Percentiles rank a stretch among this genome's conserved stretches.
Conservation (phyloP, 2,888 invertebrate genomes). For the Oscheius myriophilus region DNA sequence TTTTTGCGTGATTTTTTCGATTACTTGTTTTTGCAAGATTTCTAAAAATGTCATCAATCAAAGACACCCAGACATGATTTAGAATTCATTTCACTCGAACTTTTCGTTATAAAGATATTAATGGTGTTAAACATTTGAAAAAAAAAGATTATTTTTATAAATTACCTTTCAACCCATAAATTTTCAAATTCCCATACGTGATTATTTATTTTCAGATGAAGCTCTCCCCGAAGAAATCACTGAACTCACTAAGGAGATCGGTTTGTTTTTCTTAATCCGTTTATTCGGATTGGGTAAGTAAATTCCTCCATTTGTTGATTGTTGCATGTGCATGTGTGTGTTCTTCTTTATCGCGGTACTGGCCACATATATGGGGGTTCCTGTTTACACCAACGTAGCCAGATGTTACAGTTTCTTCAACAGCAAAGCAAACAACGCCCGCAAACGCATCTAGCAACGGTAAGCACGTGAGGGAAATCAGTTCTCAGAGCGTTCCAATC, state of each 20-base stretch:
- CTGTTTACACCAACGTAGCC: constrained; percentile 31
- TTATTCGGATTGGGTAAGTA: constrained; percentile 21
- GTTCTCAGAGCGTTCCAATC: constrained; percentile 14
- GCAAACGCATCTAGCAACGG: constrained; percentile 29
- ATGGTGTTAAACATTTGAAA: no score
- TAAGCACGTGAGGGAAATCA: constrained; percentile 27
- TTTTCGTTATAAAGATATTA: no score
- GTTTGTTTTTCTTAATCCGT: neutral
- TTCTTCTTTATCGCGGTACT: constrained; percentile 29
- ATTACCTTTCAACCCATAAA: no score
- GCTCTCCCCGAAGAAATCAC: neutral
- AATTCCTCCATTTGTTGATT: constrained; percentile 21
- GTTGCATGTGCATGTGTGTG: constrained; percentile 32
- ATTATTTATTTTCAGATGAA: constrained; percentile 3
- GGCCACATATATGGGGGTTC: constrained; percentile 24
- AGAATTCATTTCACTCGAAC: no score
- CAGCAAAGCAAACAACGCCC: constrained; percentile 29
- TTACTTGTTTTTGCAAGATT: no score
- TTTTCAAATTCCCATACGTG: no score
- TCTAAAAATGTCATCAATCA: no score
- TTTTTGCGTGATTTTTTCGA: constrained; percentile 5
- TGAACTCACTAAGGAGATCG: neutral
- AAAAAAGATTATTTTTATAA: no score
- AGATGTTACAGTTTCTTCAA: constrained; percentile 30
- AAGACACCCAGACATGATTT: no score